These are phyloP conservation scores for Drosophila neutralis DNA, from an alignment of 2,888 invertebrate species.

Conservation along the genomic window DNA sequence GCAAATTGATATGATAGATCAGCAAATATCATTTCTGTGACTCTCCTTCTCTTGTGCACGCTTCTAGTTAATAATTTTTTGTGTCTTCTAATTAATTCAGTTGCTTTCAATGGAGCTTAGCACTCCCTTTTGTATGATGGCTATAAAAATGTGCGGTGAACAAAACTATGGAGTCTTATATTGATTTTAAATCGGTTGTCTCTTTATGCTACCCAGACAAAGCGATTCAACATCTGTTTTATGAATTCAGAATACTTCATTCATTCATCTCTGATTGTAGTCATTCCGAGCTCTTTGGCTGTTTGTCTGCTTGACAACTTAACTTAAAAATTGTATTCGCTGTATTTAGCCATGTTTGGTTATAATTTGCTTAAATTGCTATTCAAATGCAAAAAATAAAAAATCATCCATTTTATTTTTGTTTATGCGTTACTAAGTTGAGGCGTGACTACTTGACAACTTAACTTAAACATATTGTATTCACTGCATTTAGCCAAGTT, in stretches of 20 bases:
- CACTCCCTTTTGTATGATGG: constrained; percentile 28
- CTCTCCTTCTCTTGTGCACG: constrained; percentile 30
- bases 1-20: constrained; percentile 60
- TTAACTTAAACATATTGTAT: constrained; percentile 33
- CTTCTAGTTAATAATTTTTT: constrained; percentile 50
- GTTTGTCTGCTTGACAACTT: constrained; percentile 41
- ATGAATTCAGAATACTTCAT: constrained; percentile 18
- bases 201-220: constrained; percentile 57
- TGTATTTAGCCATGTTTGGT: constrained; percentile 26
- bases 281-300: constrained; percentile 6
- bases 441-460: constrained; percentile 33
- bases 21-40: constrained; percentile 60
- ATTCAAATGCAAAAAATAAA: constrained; percentile 28
- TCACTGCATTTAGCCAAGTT: constrained; percentile 30
- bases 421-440: constrained; percentile 21
- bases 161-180: constrained; percentile 56
- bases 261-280: constrained; percentile 38
- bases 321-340: constrained; percentile 36
- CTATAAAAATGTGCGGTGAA: constrained; percentile 35
- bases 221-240: constrained; percentile 30
- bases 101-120: constrained; percentile 19
- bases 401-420: constrained; percentile 9
- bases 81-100: constrained; percentile 30
- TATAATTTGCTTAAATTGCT: constrained; percentile 21
- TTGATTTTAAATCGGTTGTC: constrained; percentile 73